Conservation (phyloP, 1,140 invertebrate species). For the Rhagoletis pomonella region DNA sequence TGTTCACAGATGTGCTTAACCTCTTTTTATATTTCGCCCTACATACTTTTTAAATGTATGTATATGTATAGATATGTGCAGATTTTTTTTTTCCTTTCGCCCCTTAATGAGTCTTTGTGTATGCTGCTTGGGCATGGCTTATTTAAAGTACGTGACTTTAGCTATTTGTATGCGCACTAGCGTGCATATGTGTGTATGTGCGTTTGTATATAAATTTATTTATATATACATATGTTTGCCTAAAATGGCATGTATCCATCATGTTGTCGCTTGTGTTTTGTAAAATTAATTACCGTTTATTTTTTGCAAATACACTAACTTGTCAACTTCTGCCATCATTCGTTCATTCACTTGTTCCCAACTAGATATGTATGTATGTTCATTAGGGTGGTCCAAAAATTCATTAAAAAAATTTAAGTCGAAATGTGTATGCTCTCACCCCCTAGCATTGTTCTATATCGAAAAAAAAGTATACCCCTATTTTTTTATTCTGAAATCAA, state of each 20-base stretch:
- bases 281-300: constrained; percentile 45
- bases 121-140: constrained; percentile 4
- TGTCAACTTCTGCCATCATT: background rate
- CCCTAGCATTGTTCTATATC: too few species aligned
- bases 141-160: constrained; percentile 43
- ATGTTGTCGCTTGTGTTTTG: constrained; percentile 22
- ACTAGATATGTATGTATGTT: background rate
- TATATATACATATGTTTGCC: background rate
- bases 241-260: background rate
- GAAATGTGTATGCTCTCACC: too few species aligned
- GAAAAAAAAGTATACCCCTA: too few species aligned
- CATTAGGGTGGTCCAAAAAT: too few species aligned
- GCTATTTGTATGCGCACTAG: background rate
- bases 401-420: background rate
- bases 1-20: background rate
- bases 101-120: constrained; percentile 32
- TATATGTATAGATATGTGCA: background rate
- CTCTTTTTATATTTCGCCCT: background rate
- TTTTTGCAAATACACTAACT: background rate
- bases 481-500: too few species aligned
- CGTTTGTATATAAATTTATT: background rate
- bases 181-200: background rate
- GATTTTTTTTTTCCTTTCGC: background rate
- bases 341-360: background rate
- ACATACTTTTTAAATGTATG: constrained; percentile 4